phyloP scores from a whole-genome alignment of 2,888 invertebrate species.

The Chouioia cunea region DNA sequence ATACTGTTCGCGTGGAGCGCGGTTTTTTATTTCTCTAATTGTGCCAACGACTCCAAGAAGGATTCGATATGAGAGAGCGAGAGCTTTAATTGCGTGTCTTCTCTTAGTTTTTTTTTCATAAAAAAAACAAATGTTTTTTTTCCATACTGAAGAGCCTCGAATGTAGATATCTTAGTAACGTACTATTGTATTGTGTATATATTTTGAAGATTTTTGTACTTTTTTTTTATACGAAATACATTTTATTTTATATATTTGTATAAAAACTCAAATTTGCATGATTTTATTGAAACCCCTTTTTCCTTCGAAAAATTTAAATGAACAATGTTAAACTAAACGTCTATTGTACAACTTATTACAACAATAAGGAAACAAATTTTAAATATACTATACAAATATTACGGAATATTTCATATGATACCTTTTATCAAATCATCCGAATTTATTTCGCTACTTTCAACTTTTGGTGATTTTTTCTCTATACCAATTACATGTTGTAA shows the following conservation, averaged over 20 bases:
- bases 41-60: conserved; percentile 44
- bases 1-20: too few relatives aligned
- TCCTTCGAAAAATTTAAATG: too few relatives aligned
- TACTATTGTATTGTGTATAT: conserved; percentile 49
- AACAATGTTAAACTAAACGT: too few relatives aligned
- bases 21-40: conserved; percentile 19
- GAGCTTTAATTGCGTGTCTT: conserved; percentile 20
- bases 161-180: conserved; percentile 48
- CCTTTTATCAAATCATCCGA: too few relatives aligned
- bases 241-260: conserved; percentile 45
- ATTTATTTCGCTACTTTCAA: background rate
- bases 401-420: too few relatives aligned
- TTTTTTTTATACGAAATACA: conserved; percentile 45
- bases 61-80: conserved; percentile 27
- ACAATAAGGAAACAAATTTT: too few relatives aligned
- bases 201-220: conserved; percentile 46
- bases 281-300: too few relatives aligned
- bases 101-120: conserved; percentile 20
- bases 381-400: too few relatives aligned
- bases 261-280: conserved; percentile 24
- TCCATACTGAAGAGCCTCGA: conserved; percentile 14
- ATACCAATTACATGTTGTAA: conserved; percentile 1
- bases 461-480: background rate
- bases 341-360: too few relatives aligned
- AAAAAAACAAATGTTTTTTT: too few relatives aligned